Evolutionary conservation across 2,797 vertebrate species (phyloP).

Genomic region (Otus scops): DNA sequence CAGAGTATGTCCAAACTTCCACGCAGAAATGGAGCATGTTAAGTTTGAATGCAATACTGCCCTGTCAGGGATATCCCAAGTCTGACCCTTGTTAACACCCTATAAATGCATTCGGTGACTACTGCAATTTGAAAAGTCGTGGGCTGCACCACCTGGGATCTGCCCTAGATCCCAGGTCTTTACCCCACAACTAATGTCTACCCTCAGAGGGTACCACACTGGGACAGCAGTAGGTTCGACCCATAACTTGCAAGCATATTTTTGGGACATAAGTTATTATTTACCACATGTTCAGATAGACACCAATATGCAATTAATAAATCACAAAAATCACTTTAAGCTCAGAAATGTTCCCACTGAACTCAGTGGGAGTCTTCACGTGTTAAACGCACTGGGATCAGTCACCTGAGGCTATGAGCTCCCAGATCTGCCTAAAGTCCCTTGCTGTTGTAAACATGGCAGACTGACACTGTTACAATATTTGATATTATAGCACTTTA

Average conservation of each 20-base stretch:
- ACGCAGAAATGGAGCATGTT: neutral
- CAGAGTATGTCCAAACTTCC: neutral
- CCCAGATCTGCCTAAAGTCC: neutral
- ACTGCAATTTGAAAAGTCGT: neutral
- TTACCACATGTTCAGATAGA: neutral
- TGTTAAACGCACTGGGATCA: neutral
- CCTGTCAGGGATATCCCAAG: neutral
- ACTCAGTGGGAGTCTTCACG: accelerated
- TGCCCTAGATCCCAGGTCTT: neutral
- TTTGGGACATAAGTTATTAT: neutral
- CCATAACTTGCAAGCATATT: neutral
- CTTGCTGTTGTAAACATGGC: neutral
- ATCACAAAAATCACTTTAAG: neutral
- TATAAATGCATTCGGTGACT: neutral
- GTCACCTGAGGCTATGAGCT: neutral
- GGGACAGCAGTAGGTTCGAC: neutral
- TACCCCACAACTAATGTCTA: neutral
- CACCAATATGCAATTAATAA: neutral
- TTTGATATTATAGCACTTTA: neutral
- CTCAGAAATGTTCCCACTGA: neutral
- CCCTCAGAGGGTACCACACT: neutral
- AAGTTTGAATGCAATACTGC: neutral
- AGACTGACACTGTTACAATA: neutral
- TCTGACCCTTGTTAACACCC: neutral
- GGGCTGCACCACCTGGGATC: neutral